Evolutionary conservation across 2,113 vertebrate genomes (phyloP).

Genomic region (Shinisaurus crocodilurus): DNA sequence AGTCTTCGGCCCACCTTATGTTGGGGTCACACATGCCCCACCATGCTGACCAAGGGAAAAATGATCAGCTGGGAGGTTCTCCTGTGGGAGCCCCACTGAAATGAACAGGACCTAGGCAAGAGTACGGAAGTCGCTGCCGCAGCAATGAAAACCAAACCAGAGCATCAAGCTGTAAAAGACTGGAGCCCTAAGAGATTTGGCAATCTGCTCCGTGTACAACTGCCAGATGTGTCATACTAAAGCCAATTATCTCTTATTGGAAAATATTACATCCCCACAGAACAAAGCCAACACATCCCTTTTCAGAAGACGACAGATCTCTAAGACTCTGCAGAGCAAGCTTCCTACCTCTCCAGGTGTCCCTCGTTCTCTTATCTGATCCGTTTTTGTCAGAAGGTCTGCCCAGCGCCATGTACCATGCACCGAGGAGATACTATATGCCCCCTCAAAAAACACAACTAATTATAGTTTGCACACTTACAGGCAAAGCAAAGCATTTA

Average conservation of each 20-base stretch:
- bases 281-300: not conserved
- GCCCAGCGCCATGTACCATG: not conserved
- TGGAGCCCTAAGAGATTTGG: constrained; percentile 4
- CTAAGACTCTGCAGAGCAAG: not conserved
- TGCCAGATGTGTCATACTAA: not conserved
- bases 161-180: not conserved
- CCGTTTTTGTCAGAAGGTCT: not conserved
- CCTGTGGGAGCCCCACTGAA: not conserved
- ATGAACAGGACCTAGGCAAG: not conserved
- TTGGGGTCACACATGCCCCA: no score
- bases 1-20: no score
- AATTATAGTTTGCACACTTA: constrained; percentile 14
- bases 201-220: not conserved
- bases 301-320: not conserved
- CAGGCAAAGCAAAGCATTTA: not conserved
- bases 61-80: not conserved
- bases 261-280: not conserved
- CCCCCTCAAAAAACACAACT: not conserved
- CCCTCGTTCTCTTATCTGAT: not conserved
- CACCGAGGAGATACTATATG: not conserved
- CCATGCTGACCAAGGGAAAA: not conserved
- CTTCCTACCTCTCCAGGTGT: no score
- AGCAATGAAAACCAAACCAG: not conserved
- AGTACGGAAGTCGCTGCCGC: not conserved
- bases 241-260: constrained; percentile 3